Evolutionary conservation across 2,797 vertebrate genomes (phyloP).

Genomic region (Mormyrops attenuatus): DNA sequence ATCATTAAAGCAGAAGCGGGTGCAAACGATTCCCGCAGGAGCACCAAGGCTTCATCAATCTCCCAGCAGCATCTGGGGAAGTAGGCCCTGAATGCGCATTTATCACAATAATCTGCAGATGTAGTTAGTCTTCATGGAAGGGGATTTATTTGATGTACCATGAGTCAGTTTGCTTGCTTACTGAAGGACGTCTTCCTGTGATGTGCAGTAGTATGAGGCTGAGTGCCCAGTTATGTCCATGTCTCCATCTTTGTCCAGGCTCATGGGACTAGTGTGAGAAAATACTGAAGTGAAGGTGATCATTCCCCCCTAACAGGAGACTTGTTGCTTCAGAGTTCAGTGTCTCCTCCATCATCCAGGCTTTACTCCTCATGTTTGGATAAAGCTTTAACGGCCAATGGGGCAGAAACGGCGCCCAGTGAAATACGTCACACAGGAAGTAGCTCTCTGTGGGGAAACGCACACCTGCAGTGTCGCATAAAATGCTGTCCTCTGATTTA

Average conservation of each 20-base stretch:
- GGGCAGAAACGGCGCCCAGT: background rate
- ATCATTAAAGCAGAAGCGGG: slow-evolving; percentile 11
- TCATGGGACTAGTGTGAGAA: background rate
- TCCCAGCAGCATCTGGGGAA: slow-evolving; percentile 11
- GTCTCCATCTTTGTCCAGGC: background rate
- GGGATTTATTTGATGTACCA: background rate
- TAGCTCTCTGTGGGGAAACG: background rate
- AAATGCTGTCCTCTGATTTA: background rate
- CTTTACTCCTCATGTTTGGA: background rate
- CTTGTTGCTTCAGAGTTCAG: background rate
- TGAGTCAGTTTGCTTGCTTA: background rate
- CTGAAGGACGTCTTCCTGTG: slow-evolving; percentile 1
- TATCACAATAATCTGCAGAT: background rate
- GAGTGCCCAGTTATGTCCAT: background rate
- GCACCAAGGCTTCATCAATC: background rate
- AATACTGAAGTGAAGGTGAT: slow-evolving; percentile 7
- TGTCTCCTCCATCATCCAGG: background rate
- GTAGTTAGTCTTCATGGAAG: background rate
- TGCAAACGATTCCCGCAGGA: slow-evolving; percentile 4
- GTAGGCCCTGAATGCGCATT: background rate
- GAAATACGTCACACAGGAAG: background rate
- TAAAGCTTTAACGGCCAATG: background rate
- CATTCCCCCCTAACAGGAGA: slow-evolving; percentile 9
- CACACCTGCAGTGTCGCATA: background rate
- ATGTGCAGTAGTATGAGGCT: background rate